phyloP scores from a whole-genome alignment of 1,140 invertebrate genomes.

The Bicyclus anynana region DNA sequence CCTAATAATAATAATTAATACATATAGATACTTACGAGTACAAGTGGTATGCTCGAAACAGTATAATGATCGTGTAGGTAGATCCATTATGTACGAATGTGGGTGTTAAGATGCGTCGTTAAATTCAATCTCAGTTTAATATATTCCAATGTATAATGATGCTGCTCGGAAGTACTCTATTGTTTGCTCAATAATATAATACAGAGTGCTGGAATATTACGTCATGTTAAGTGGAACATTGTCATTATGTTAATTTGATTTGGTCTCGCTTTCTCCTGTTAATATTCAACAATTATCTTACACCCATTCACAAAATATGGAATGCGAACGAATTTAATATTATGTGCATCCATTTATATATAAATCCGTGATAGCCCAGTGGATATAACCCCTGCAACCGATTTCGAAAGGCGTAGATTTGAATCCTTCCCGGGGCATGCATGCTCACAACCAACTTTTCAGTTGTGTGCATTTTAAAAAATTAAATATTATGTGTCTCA shows the following conservation, averaged over 20 bases:
- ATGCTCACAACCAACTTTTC: no score
- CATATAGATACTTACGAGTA: no score
- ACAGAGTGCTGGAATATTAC: constrained; percentile 6
- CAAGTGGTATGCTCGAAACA: no score
- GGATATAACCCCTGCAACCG: no score
- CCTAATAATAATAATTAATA: no score
- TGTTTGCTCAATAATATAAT: background rate
- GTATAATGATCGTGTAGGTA: background rate
- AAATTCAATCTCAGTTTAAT: background rate
- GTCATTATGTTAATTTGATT: constrained; percentile 30
- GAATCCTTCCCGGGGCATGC: no score
- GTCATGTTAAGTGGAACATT: constrained; percentile 22
- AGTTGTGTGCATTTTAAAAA: no score
- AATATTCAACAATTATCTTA: background rate
- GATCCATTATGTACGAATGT: background rate
- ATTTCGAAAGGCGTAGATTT: no score
- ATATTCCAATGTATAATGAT: constrained; percentile 2
- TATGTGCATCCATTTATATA: no score
- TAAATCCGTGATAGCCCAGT: no score
- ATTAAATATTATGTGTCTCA: no score
- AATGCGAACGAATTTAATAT: no score
- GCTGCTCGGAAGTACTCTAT: background rate
- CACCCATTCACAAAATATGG: background rate
- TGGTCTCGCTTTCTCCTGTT: constrained; percentile 20
- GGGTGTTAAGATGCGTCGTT: background rate